phyloP scores from a whole-genome alignment of 2,113 vertebrate species.

The Macrotis lagotis region DNA sequence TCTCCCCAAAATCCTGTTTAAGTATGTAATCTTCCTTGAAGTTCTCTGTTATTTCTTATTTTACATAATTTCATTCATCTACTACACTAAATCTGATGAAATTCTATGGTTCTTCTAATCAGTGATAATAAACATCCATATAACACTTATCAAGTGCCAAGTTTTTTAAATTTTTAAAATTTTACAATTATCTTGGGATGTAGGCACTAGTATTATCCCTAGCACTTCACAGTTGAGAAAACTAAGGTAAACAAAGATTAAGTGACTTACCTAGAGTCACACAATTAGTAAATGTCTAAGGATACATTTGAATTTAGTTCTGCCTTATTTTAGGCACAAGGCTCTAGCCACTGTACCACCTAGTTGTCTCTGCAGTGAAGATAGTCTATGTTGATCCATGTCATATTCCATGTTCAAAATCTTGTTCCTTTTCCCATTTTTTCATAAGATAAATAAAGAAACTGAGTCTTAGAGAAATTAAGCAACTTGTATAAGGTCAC shows the following conservation, averaged over 20 bases:
- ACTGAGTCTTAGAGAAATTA: not conserved
- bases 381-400: not conserved
- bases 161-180: not conserved
- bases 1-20: constrained; percentile 99
- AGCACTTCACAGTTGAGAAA: not conserved
- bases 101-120: not conserved
- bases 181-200: not conserved
- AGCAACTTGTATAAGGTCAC: not conserved
- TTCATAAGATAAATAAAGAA: not conserved
- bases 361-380: not conserved
- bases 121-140: not conserved
- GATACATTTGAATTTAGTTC: not conserved
- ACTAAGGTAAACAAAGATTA: not conserved
- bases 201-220: not conserved
- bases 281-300: not conserved
- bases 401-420: not conserved
- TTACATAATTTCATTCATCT: not conserved
- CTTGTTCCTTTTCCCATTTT: not conserved
- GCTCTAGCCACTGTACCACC: not conserved
- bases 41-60: not conserved
- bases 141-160: not conserved
- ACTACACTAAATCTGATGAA: not conserved
- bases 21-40: constrained; percentile 66
- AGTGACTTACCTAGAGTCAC: not conserved
- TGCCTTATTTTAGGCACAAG: not conserved